Evolutionary conservation across 2,113 vertebrate genomes (phyloP).

Genomic region (Pitta sordida): DNA sequence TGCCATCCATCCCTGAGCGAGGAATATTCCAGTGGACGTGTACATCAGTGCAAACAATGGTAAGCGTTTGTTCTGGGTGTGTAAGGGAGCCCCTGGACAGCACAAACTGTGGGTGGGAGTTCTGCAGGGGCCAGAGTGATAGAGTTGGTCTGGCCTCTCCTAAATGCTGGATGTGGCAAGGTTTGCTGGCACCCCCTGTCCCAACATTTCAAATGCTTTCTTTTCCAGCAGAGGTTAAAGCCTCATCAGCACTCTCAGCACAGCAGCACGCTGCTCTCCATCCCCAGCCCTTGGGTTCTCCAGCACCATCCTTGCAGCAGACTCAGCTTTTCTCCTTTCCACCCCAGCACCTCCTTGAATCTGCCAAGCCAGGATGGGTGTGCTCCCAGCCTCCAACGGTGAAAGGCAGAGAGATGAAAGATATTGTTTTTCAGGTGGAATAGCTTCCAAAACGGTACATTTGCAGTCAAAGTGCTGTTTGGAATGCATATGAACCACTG

Average conservation of each 20-base stretch:
- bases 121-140: neutral
- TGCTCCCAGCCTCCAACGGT: slow-evolving; percentile 6
- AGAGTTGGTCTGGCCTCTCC: neutral
- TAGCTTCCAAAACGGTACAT: slow-evolving; percentile 49
- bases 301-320: neutral
- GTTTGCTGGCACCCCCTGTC: neutral
- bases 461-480: slow-evolving; percentile 51
- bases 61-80: neutral
- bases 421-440: slow-evolving; percentile 49
- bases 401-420: neutral
- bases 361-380: neutral
- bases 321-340: neutral
- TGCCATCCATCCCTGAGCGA: neutral
- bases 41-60: fast-evolving
- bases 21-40: fast-evolving
- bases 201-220: neutral
- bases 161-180: too few species aligned
- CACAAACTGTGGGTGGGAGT: fast-evolving
- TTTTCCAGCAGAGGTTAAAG: neutral
- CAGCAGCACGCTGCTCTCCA: neutral
- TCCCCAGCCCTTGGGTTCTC: neutral
- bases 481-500: slow-evolving; percentile 52
- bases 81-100: neutral
- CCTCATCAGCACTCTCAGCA: neutral
- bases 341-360: neutral